Percentiles rank a stretch among this genome's conserved stretches.
Conservation (phyloP, 2,888 invertebrate species). For the Hipparchia sbordonii region DNA sequence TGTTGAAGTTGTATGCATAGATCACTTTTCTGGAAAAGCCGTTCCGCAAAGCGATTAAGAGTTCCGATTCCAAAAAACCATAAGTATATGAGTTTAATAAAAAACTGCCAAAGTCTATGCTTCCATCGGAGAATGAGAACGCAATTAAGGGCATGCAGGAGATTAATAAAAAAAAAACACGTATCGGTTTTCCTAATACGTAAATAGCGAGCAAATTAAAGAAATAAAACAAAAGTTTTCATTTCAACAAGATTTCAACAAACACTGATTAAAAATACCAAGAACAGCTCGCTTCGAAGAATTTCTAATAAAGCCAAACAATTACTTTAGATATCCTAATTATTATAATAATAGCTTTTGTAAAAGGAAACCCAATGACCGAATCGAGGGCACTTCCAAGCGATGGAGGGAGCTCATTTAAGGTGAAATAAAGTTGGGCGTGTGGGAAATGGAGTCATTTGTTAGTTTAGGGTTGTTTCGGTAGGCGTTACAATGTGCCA, state of each 20-base stretch:
- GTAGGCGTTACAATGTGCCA: conserved; percentile 35
- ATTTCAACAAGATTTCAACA: not conserved
- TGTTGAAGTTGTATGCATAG: no score
- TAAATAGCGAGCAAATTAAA: no score
- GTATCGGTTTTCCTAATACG: no score
- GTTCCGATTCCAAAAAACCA: no score
- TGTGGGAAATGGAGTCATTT: conserved; percentile 40
- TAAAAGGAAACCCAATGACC: conserved; percentile 22
- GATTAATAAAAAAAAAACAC: no score
- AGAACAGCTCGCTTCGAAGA: conserved; percentile 1
- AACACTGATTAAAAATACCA: conserved; percentile 9
- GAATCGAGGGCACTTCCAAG: conserved; percentile 22
- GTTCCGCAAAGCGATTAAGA: no score
- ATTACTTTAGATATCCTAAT: conserved; percentile 15
- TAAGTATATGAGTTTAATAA: no score
- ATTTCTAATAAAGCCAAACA: conserved; percentile 15
- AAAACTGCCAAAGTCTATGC: no score
- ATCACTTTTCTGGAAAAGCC: no score
- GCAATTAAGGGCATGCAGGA: no score
- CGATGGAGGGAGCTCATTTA: conserved; percentile 35
- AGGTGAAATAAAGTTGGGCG: conserved; percentile 37
- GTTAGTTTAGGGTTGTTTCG: conserved; percentile 47
- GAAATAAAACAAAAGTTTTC: no score
- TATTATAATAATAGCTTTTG: conserved; percentile 19
- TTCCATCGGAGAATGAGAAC: no score